Evolutionary conservation across 1,140 invertebrate genomes (phyloP).

Genomic region (Protaetia brevitarsis): DNA sequence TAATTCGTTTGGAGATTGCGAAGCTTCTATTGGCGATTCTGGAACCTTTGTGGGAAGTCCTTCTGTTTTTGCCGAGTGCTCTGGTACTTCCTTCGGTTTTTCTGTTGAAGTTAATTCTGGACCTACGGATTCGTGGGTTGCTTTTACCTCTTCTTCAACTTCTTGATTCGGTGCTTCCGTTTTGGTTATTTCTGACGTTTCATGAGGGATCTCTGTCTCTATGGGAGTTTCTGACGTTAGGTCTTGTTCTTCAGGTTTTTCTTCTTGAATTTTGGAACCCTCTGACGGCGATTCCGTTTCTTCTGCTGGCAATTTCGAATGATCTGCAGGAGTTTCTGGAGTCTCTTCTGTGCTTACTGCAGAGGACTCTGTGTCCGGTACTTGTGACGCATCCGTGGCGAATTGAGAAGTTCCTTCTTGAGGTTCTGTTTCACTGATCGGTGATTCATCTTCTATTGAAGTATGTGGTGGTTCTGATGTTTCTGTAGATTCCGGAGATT

Average conservation of each 20-base stretch:
- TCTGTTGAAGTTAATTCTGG: background rate
- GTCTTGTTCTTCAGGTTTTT: background rate
- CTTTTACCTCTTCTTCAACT: no score
- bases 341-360: conserved; percentile 2
- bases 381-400: conserved; percentile 28
- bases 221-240: background rate
- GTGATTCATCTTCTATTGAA: background rate
- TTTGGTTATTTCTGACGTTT: background rate
- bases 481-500: background rate
- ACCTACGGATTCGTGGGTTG: background rate
- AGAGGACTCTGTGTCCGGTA: conserved; percentile 24
- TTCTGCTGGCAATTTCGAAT: background rate
- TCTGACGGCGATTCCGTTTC: conserved; percentile 14
- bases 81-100: conserved; percentile 27
- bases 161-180: background rate
- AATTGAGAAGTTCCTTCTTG: conserved; percentile 20
- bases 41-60: conserved; percentile 29
- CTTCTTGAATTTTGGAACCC: background rate
- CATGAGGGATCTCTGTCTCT: background rate
- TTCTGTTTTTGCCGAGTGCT: conserved; percentile 22
- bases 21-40: background rate
- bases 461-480: background rate
- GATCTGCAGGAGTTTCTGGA: conserved; percentile 25
- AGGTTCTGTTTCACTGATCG: background rate
- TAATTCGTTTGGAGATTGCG: background rate